Percentiles rank a stretch among this genome's conserved stretches.
These are phyloP conservation scores for Muscina levida DNA, from an alignment of 2,888 invertebrate genomes.

Conservation along the genomic window DNA sequence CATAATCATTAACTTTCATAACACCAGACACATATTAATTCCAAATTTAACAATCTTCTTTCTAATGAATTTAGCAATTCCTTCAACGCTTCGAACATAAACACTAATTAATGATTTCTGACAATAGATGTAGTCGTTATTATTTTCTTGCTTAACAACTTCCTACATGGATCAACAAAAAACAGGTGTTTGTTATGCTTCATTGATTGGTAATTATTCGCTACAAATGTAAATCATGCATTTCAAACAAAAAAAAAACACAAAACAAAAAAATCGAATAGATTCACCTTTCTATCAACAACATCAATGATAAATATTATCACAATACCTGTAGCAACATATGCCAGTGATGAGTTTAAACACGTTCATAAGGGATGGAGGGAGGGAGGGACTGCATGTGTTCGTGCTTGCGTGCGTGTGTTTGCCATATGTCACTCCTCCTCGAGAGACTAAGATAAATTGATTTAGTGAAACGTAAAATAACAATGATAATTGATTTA, in stretches of 20 bases:
- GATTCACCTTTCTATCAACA: too few species aligned
- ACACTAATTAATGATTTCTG: too few species aligned
- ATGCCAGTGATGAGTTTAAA: too few species aligned
- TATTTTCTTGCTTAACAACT: not conserved
- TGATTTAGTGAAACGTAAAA: conserved; percentile 50
- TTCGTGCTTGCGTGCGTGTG: not conserved
- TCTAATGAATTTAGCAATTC: too few species aligned
- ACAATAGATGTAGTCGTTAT: too few species aligned
- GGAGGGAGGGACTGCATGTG: too few species aligned
- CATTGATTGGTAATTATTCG: conserved; percentile 56
- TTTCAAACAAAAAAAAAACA: conserved; percentile 42
- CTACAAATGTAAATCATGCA: conserved; percentile 56
- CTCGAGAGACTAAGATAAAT: conserved; percentile 44
- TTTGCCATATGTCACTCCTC: not conserved
- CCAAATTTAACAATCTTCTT: too few species aligned
- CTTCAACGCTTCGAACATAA: too few species aligned
- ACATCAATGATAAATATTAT: not conserved
- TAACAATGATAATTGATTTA: conserved; percentile 54
- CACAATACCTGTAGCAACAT: too few species aligned
- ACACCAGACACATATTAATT: too few species aligned
- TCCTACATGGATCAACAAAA: not conserved
- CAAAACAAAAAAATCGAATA: not conserved
- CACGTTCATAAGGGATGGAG: too few species aligned
- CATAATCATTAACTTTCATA: too few species aligned
- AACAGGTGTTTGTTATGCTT: conserved; percentile 57